Evolutionary conservation across 2,113 vertebrate genomes (phyloP).

Genomic region (Spea bombifrons): DNA sequence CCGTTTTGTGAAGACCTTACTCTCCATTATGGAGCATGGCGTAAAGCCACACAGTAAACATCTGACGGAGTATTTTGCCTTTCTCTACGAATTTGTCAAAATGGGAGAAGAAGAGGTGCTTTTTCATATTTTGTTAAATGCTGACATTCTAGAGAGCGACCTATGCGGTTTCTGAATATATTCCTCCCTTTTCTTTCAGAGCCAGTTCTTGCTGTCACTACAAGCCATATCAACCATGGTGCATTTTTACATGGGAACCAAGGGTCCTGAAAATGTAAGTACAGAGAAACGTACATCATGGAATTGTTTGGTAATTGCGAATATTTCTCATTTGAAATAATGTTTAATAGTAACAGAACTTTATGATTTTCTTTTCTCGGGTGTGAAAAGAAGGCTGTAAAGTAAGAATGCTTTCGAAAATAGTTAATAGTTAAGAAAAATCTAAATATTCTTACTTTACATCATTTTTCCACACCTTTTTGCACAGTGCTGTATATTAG

Average conservation of each 20-base stretch:
- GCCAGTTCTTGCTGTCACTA: constrained; percentile 93
- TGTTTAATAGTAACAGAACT: too few species aligned
- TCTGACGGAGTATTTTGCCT: constrained; percentile 97
- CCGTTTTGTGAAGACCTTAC: constrained; percentile 91
- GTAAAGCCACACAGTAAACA: constrained; percentile 99
- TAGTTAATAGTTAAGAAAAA: too few species aligned
- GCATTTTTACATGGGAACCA: constrained; percentile 99
- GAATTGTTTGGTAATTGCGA: background rate
- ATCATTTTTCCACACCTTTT: too few species aligned
- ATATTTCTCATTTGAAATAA: too few species aligned
- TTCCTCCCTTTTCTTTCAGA: constrained; percentile 67
- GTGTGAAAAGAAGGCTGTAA: too few species aligned
- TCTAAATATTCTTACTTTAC: too few species aligned
- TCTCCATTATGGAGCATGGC: constrained; percentile 98
- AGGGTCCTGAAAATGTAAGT: constrained; percentile 97
- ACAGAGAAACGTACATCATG: background rate
- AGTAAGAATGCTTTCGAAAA: too few species aligned
- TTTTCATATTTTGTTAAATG: background rate
- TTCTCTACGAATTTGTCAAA: constrained; percentile 97
- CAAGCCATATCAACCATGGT: constrained; percentile 99
- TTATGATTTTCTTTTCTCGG: too few species aligned
- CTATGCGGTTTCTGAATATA: background rate
- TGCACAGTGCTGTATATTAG: too few species aligned
- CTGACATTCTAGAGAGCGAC: background rate
- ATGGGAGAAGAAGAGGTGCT: constrained; percentile 97